Base-by-base conservation (phyloP, 1,140 invertebrate genomes). In the Drosophila littoralis region DNA sequence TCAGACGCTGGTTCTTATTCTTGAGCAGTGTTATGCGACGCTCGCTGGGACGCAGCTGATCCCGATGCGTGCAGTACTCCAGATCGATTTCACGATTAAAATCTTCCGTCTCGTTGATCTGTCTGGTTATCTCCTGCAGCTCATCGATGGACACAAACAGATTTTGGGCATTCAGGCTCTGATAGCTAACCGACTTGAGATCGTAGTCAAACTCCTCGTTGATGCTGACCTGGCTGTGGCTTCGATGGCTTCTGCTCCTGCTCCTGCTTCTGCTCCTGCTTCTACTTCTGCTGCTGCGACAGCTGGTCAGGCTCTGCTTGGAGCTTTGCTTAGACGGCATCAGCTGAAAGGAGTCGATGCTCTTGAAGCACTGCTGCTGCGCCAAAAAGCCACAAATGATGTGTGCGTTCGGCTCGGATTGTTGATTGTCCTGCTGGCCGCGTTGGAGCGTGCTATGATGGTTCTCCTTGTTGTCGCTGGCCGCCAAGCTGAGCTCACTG, bases 91-190 rank as follows among this genome's bases (percentile, higher is more conserved):
- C 90, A 0, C 81, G 70, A 57, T 66, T 86, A 10, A 92, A 92
- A 13, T 92, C 89, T 54, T 92, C 91, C 8, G 91, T 79, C 63
- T 92, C 91, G 32, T 92, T 92, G 9, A 92, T 92, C 51, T 92
- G 91, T 1, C 86, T 58, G 0, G 90, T 84, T 0, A 92, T 82
- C 61, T 92, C 91, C 48, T 92, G 91, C 46, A 92, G 79, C 59
- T 92, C 91, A 36, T 92, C 90, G n/a, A 92, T 92, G 28, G 91
- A 92, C 1, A 92, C 80, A 10, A 92, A 92, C 1, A 92, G 60
- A 38, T 83, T 92, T 55, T 92, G 81, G 9, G 90, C 77, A 66
- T 90, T 89, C 0, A 92, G 60, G 38, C 90, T 92, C 74, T 92
- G 89, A 36, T 88, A 92, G 51, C 91, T 92, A 0, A 92, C 91